phyloP scores from a whole-genome alignment of 2,888 invertebrate species.

The Apantesis nais region DNA sequence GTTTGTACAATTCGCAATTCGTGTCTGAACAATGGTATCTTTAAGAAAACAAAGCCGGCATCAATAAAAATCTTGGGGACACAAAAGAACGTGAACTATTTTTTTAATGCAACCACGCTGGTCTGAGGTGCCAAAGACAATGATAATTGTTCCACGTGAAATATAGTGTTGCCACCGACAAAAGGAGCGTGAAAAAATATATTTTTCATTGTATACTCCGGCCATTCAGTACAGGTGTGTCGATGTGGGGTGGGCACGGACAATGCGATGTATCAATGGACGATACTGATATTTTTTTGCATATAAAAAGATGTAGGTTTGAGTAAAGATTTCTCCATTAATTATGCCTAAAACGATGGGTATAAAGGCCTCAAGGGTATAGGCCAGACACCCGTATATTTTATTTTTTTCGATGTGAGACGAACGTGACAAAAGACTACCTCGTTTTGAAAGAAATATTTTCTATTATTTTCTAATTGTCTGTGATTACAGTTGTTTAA shows the following conservation, averaged over 20 bases:
- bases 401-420: background rate
- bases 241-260: conserved; percentile 76
- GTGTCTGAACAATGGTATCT: conserved; percentile 45
- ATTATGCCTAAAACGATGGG: conserved; percentile 66
- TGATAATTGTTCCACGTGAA: conserved; percentile 85
- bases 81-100: conserved; percentile 54
- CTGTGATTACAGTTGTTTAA: background rate
- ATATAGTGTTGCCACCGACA: conserved; percentile 84
- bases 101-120: conserved; percentile 60
- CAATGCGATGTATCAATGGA: conserved; percentile 82
- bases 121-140: conserved; percentile 83
- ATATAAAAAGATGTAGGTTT: conserved; percentile 65
- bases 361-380: conserved; percentile 52
- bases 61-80: conserved; percentile 47
- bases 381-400: background rate
- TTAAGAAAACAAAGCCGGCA: conserved; percentile 48
- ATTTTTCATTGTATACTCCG: conserved; percentile 78
- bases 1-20: conserved; percentile 44
- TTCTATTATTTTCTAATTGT: background rate
- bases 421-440: background rate
- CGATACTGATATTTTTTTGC: conserved; percentile 71
- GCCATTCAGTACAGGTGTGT: conserved; percentile 83
- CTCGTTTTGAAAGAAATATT: background rate
- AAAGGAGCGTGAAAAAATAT: conserved; percentile 76
- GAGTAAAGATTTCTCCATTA: conserved; percentile 69